A percentile compares a stretch with the other conserved stretches of the same genome.
Evolutionary conservation across 1,140 invertebrate genomes (phyloP).

Genomic region (Trialeurodes vaporariorum): DNA sequence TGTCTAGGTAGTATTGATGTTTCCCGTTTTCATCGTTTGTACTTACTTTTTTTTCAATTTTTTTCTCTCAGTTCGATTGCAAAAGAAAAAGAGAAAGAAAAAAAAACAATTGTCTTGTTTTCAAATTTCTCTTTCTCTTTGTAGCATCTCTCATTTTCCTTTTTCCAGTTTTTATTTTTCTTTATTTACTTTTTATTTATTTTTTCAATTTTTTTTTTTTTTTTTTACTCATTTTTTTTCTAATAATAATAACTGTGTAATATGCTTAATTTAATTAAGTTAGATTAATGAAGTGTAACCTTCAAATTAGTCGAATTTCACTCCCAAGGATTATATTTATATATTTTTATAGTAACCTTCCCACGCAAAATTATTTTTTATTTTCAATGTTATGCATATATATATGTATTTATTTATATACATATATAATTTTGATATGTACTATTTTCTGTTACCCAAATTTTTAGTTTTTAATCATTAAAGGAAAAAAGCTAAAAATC

Average conservation of each 20-base stretch:
- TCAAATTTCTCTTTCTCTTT: no score
- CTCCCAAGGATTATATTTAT: background rate
- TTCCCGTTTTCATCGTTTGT: background rate
- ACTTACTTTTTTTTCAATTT: background rate
- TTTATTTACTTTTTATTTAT: no score
- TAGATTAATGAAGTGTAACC: background rate
- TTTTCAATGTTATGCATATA: background rate
- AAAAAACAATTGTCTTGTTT: no score
- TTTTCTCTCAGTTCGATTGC: background rate
- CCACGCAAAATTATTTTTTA: background rate
- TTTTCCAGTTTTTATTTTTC: no score
- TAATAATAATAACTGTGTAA: background rate
- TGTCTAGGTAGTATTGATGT: background rate
- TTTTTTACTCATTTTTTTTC: background rate
- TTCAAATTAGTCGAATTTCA: background rate
- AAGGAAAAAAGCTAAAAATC: background rate
- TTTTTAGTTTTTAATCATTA: background rate
- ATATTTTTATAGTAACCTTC: background rate
- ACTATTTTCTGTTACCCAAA: background rate
- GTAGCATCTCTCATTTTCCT: no score
- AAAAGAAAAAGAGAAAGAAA: background rate
- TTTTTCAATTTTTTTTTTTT: background rate
- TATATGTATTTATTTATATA: background rate
- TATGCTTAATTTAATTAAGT: background rate
- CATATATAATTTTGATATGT: conserved; percentile 1